Base-by-base conservation (phyloP, 2,797 vertebrate genomes). In the Aulostomus chinensis region DNA sequence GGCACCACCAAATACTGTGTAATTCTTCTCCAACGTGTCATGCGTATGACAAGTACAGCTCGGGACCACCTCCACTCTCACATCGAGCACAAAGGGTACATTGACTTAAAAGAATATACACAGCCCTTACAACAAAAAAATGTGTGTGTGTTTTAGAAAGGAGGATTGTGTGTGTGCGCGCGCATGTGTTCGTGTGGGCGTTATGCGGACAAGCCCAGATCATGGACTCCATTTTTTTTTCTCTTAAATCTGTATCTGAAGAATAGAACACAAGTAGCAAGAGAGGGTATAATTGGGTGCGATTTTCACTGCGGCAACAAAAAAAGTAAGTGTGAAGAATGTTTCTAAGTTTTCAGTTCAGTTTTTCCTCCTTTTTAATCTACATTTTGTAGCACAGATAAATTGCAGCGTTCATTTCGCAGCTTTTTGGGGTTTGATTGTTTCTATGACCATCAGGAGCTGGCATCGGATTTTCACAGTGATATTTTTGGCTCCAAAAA, bases 301-400 rank as follows among this genome's bases (percentile, higher is more conserved):
- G 48, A 77, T 79, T 80, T 78, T 74, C 73, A 74, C 80, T 64
- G 32, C 50, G 69, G 58, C 32, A 58, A 76, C 71, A 71, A 33
- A 66, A 71, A 68, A 63, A 34, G 10, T 41, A 47, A 25, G 49
- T 62, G 34, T 51, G 43, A 63, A 58, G 46, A 50, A 41, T 33
- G 30, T 31, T 63, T 75, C 58, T 39, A 43, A 66, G 49, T 69
- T 62, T n/a, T n/a, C n/a, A n/a, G n/a, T n/a, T n/a, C n/a, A n/a
- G n/a, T n/a, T n/a, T n/a, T n/a, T n/a, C n/a, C n/a, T n/a, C n/a
- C 37, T 39, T 75, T 80, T 78, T 59, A 70, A 81, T 70, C 61
- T 63, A 48, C 11, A 8, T 61, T 62, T 43, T 21, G 29, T 43
- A 70, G 59, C 49, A 55, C n/a, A n/a, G n/a, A n/a, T n/a, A n/a